Evolutionary conservation across 2,888 invertebrate genomes (phyloP), one percentile per base, ranked within the genome.

Genomic region (Selenia dentaria): DNA sequence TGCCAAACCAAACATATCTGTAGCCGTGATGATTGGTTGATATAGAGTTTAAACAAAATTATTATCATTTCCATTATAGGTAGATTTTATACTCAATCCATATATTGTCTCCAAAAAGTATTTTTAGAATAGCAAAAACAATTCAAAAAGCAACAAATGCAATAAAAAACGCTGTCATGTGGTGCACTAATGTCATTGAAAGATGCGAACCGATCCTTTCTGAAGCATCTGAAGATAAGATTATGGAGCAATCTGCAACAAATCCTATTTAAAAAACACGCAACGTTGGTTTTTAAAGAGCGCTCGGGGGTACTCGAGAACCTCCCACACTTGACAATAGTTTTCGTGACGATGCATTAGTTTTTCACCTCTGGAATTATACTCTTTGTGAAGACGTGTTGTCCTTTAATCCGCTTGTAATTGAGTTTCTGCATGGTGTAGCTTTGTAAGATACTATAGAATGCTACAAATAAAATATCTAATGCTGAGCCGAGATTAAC

Each of bases 211-310:
- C 62, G 63, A 70, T 66, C 61, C 70, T 78, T 81, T 79, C 70
- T 65, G 10, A 22, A 22, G 8, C 25, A 56, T 67, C 45, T 37
- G 58, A 51, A 83, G 85, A 88, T 88, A 89, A 88, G 84, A 83
- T 80, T 81, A 78, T 67, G 62, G 63, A 69, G 65, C 76, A 79
- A 82, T 86, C 83, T 83, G 77, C 68, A 74, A 73, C 64, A 79
- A 84, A 87, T 88, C 88, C 85, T 73, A 85, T 87, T 85, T 75
- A 61, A 70, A 75, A 78, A 81, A 72, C 80, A 90, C 85, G 90
- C 88, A 80, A 84, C 84, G 75, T 70, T 80, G 90, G 83, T 76
- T 88, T 79, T 74, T 73, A 80, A 81, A 80, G 79, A 65, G 62
- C 69, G 60, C 77, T 78, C 70, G 76, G 62, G 63, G 76, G 70